phyloP scores from a whole-genome alignment of 35 echinoderm and acorn worm genomes.

The Apostichopus parvimensis region DNA sequence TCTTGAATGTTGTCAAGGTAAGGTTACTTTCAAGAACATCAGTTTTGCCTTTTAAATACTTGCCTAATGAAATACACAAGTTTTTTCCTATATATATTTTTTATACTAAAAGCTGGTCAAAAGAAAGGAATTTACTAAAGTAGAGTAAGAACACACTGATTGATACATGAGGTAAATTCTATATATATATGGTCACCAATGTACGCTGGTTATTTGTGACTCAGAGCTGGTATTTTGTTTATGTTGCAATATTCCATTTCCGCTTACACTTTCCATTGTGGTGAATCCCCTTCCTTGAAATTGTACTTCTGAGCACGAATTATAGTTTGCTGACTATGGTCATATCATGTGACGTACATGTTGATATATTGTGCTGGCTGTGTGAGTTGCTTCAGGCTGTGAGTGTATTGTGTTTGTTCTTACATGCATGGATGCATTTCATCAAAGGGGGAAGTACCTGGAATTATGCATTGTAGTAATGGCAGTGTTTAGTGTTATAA shows the following conservation, averaged over 20 bases:
- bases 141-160: too few species aligned
- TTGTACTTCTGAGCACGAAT: neutral
- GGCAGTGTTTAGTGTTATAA: too few species aligned
- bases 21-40: neutral
- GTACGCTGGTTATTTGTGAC: too few species aligned
- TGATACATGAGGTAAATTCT: too few species aligned
- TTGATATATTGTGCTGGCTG: neutral
- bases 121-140: too few species aligned
- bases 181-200: too few species aligned
- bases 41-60: too few species aligned
- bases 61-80: too few species aligned
- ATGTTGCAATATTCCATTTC: neutral
- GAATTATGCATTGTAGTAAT: neutral
- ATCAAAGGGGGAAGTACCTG: neutral
- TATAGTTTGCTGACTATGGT: neutral
- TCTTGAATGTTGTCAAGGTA: slow-evolving; percentile 91
- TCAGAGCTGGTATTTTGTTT: too few species aligned
- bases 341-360: neutral
- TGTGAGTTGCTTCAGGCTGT: neutral
- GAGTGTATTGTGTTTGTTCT: neutral
- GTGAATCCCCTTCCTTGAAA: neutral
- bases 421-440: neutral
- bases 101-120: too few species aligned
- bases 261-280: neutral
- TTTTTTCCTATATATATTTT: too few species aligned